Evolutionary conservation across 2,113 vertebrate species (phyloP), one percentile per base, ranked within the genome.

Genomic region (Galemys pyrenaicus): DNA sequence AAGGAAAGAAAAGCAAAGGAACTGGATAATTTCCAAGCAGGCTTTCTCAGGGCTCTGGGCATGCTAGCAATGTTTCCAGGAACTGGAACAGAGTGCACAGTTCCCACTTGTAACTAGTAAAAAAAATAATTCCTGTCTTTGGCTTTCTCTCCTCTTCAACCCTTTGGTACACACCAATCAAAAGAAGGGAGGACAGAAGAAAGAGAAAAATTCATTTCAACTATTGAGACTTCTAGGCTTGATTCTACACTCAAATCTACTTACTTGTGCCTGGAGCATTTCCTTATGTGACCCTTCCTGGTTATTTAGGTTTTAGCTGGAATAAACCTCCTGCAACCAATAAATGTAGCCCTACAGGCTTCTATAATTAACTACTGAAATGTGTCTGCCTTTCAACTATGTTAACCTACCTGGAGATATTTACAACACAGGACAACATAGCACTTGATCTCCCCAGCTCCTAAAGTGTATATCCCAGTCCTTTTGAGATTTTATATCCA

Each of bases 331-430:
- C 95, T 92, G 68, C 91, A 97, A 80, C 28, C 58, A 87, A 71
- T 94, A 89, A 95, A 87, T 17, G 37, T 73, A 85, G 56, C 56
- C 67, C 75, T 84, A 28, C 22, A 51, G 44, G 44, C 92, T 89
- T 96, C 77, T 93, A 30, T 92, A 84, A 95, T 96, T 96, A 95
- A 89, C 35, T 92, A 37, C 49, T 95, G 73, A 95, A 83, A 64
- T 65, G 41, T 15, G 46, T 62, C 30, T 71, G 51, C 56, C 83
- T 89, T 90, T 87, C 75, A 89, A 46, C 87, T 74, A 73, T 37
- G 68, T 93, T 75, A 84, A 6, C n/a, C 74, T 82, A 73, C 58
- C 82, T 32, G 44, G 78, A 95, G 89, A 75, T 95, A 73, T 96
- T 95, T 94, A 87, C 67, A 92, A 68, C 65, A 83, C 82, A 67